Base-by-base conservation (phyloP, 2,888 invertebrate genomes). In the Megaustenia siamemsis region DNA sequence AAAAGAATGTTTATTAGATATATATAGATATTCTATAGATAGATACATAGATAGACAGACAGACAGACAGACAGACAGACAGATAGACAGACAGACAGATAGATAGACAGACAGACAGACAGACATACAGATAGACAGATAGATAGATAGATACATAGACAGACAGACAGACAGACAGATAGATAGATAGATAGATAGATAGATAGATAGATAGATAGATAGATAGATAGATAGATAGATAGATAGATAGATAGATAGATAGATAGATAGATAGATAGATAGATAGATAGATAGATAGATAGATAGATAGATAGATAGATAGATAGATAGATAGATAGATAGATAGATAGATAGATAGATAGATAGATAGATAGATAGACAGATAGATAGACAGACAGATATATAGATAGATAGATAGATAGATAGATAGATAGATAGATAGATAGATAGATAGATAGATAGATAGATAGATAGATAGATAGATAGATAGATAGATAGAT, bases 201-300 rank as follows among this genome's bases (percentile, higher is more conserved):
- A 63, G n/a, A 28, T 63, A 63, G n/a, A 28, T 63, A 63, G n/a
- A 5, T 63, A 60, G 60, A 60, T 60, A 60, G 60, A 60, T 60
- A 60, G 60, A 60, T 60, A 60, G 60, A 60, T 60, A 60, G 60
- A 60, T 60, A 60, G 24, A 60, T 28, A 66, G 18, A 35, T 69
- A 69, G 69, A 18, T 69, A 69, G 69, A 5, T 38, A 40, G 35
- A 35, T 69, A 69, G 35, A 21, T 38, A 35, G 40, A 35, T 35
- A 40, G 69, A n/a, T 69, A 40, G 40, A 35, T 69, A 40, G 60
- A n/a, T 60, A 60, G 60, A 5, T 60, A 21, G 60, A 6, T 56
- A 75, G 45, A 75, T 28, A 45, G 43, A 75, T 12, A 75, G 40
- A 75, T 35, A 66, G 66, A 66, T 28, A 32, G n/a, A n/a, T n/a